Evolutionary conservation across 2,797 vertebrate genomes (phyloP).

Genomic region (Harpagifer antarcticus): DNA sequence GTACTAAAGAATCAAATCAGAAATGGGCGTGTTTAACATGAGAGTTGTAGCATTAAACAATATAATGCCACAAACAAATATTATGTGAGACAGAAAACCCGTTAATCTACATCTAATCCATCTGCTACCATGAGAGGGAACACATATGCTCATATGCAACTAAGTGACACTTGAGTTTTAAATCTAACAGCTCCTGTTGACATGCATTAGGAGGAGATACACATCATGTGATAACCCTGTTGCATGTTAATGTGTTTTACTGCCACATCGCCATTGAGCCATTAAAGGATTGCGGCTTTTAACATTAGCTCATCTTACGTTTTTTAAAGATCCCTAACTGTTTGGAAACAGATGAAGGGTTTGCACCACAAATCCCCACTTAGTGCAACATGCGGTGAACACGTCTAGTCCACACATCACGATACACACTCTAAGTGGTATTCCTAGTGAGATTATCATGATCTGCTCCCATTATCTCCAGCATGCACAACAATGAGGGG

Average conservation of each 20-base stretch:
- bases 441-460: constrained; percentile 32
- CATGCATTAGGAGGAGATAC: constrained; percentile 3
- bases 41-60: background rate
- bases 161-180: constrained; percentile 36
- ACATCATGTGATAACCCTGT: background rate
- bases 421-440: constrained; percentile 7
- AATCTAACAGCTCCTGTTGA: constrained; percentile 13
- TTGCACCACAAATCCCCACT: constrained; percentile 67
- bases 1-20: background rate
- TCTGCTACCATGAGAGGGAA: constrained; percentile 30
- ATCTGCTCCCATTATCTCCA: constrained; percentile 16
- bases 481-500: constrained; percentile 16
- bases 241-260: constrained; percentile 24
- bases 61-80: background rate
- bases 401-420: constrained; percentile 15
- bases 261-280: constrained; percentile 42
- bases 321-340: constrained; percentile 51
- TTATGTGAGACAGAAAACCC: background rate
- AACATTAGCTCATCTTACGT: constrained; percentile 56
- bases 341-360: constrained; percentile 69
- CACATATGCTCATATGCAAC: background rate
- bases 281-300: constrained; percentile 58
- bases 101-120: constrained; percentile 35
- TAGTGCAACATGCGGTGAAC: constrained; percentile 20
- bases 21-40: background rate